Base-by-base conservation (phyloP, 2,888 invertebrate genomes). In the Xestia rhomboidea region DNA sequence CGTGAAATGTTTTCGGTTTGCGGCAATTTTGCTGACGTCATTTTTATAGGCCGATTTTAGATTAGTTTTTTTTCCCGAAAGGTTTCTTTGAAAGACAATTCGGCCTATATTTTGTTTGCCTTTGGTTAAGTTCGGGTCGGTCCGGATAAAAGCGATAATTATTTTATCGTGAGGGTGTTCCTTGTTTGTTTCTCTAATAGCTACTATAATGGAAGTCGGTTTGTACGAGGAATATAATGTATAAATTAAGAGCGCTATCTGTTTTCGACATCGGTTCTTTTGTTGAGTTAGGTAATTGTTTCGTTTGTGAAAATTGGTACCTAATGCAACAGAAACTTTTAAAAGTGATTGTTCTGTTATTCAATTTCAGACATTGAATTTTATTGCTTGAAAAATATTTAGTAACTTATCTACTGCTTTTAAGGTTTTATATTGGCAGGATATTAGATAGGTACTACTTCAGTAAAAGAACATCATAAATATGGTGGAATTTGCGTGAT, bases 181-280 rank as follows among this genome's bases (percentile, higher is more conserved):
- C 95, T 95, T 96, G 96, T 96, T 96, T 96, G 96, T 96, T 96
- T 96, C 94, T 96, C 93, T 96, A 96, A 96, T 96, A 95, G 96
- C 94, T 93, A 93, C 94, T 95, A 94, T 96, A 95, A 95, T 96
- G 94, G 94, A 94, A 93, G 93, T 92, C 90, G 89, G 89, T 93
- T 92, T 91, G 93, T 93, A 89, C 89, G 90, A 91, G 92, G 92
- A 78, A 79, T 83, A 83, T 82, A 93, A 93, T 90, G 93, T 92
- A 95, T 95, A 95, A 95, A 95, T 96, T 95, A 94, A 90, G 82
- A 88, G 80, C 83, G 83, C 88, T 93, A 93, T 94, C 93, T 92
- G 82, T 89, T 89, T 90, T 88, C 84, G 79, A 87, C 88, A 91
- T 92, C 90, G 84, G 82, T 83, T 82, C 75, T 85, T 90, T 90